A percentile compares a stretch with the other conserved stretches of the same genome.
Conservation (phyloP, 2,797 vertebrate genomes). For the Urosaurus nigricauda region DNA sequence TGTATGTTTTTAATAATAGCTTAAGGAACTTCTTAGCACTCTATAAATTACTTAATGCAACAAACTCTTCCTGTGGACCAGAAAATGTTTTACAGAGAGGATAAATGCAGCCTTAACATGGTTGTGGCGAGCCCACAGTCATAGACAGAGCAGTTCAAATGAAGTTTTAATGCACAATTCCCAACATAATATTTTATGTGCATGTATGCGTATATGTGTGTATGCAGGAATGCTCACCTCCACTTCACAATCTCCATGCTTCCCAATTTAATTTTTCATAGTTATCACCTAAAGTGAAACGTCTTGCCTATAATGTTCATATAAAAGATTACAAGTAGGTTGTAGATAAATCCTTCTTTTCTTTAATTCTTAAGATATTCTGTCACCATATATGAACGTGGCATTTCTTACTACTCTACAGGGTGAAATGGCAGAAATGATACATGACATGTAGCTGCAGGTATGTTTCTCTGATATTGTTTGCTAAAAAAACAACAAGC, state of each 20-base stretch:
- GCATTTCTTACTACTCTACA: not conserved
- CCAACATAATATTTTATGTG: conserved; percentile 56
- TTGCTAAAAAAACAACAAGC: not conserved
- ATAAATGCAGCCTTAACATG: conserved; percentile 68
- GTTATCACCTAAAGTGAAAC: too few relatives aligned
- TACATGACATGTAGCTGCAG: not conserved
- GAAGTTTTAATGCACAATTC: conserved; percentile 61
- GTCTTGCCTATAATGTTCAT: conserved; percentile 4
- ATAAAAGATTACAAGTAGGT: conserved; percentile 41
- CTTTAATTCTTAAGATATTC: not conserved
- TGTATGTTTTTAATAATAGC: conserved; percentile 86
- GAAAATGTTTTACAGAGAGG: conserved; percentile 73
- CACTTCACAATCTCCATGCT: conserved; percentile 47
- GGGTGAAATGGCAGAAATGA: conserved; percentile 1
- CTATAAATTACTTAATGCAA: conserved; percentile 85
- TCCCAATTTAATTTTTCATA: conserved; percentile 31
- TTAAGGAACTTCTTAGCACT: conserved; percentile 87
- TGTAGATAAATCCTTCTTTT: not conserved
- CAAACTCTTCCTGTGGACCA: conserved; percentile 82
- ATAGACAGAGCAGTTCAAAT: conserved; percentile 64
- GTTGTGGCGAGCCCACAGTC: conserved; percentile 68
- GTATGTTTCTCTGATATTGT: not conserved
- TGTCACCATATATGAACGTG: not conserved
- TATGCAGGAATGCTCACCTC: not conserved
- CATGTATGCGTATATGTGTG: too few relatives aligned